Conservation (phyloP, 1,140 invertebrate species). For the Brachionus koreanus region DNA sequence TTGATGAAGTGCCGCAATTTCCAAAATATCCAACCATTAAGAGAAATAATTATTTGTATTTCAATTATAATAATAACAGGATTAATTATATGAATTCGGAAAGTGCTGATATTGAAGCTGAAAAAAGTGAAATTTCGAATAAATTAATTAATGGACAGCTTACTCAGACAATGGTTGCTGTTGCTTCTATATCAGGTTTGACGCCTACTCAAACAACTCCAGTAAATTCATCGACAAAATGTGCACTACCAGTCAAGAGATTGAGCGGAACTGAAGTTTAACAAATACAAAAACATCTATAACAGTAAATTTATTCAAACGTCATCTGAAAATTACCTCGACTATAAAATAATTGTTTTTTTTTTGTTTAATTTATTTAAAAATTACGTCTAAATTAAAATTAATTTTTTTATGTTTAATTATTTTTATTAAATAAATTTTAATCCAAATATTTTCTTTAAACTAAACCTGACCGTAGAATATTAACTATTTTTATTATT, state of each 20-base stretch:
- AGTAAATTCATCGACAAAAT: background rate
- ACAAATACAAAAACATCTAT: background rate
- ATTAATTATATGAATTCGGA: conserved; percentile 23
- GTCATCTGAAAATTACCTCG: background rate
- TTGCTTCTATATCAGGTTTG: background rate
- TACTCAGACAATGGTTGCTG: background rate
- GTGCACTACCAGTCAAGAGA: conserved; percentile 4
- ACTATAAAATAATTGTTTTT: background rate
- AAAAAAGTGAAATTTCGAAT: background rate
- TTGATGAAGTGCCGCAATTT: background rate
- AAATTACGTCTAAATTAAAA: background rate
- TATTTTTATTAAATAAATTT: background rate
- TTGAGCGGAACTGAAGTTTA: conserved; percentile 44
- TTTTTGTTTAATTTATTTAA: background rate
- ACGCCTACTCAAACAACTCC: conserved; percentile 15
- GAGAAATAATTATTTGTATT: conserved; percentile 44
- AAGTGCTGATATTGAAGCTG: background rate
- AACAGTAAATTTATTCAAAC: conserved; percentile 23
- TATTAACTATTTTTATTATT: no score
- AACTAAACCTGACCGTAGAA: no score
- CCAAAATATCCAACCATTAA: conserved; percentile 22
- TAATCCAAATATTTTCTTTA: background rate
- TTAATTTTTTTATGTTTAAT: background rate
- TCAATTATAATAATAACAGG: conserved; percentile 41
- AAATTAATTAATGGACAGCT: background rate